These are phyloP conservation scores for Dicrurus megarhynchus DNA, from an alignment of 2,113 vertebrate genomes.

Conservation along the genomic window DNA sequence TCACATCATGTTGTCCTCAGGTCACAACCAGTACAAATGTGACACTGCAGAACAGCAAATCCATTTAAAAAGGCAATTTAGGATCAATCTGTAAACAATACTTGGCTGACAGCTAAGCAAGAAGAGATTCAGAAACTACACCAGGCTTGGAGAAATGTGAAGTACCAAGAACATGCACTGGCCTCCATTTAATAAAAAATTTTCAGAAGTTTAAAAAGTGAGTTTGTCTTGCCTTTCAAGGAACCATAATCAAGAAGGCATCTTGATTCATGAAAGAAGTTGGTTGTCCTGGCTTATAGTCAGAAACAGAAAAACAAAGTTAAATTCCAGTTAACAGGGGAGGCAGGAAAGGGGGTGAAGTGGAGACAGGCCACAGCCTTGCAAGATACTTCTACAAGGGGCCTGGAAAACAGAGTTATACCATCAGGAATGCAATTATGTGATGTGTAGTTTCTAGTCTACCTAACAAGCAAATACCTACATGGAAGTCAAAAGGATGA, in stretches of 20 bases:
- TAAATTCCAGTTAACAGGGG: background rate
- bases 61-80: background rate
- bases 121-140: background rate
- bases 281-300: background rate
- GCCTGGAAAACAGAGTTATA: background rate
- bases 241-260: background rate
- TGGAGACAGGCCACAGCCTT: background rate
- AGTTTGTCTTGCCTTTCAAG: background rate
- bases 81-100: background rate
- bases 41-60: background rate
- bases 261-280: background rate
- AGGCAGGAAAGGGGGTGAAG: background rate
- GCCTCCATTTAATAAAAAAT: background rate
- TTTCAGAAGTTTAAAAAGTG: background rate
- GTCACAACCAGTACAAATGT: background rate
- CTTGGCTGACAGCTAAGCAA: background rate
- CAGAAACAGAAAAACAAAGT: background rate
- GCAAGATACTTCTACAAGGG: background rate
- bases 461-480: background rate
- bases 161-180: background rate
- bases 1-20: background rate
- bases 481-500: background rate
- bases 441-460: background rate
- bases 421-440: background rate
- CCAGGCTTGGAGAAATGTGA: background rate